Evolutionary conservation across 2,113 vertebrate genomes (phyloP).

Genomic region (Podarcis cretensis): DNA sequence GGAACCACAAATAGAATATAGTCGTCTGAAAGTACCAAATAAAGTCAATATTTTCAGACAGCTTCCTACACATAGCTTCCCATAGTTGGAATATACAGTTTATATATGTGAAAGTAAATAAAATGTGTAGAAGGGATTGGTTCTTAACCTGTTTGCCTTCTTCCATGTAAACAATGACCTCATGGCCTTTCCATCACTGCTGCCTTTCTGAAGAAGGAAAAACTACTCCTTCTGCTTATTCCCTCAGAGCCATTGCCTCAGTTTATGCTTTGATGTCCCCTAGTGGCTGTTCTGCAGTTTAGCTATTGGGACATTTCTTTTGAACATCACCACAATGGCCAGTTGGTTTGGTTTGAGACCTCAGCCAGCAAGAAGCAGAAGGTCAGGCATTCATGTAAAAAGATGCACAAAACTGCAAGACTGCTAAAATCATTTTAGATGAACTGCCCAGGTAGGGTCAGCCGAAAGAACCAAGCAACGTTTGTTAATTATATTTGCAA

Average conservation of each 20-base stretch:
- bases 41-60: too few species aligned
- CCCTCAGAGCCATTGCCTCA: background rate
- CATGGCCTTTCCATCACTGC: background rate
- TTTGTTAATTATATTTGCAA: too few species aligned
- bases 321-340: background rate
- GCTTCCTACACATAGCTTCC: too few species aligned
- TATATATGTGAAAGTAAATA: background rate
- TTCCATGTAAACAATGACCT: background rate
- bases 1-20: background rate
- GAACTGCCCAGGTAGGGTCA: background rate
- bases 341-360: background rate
- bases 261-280: slow-evolving; percentile 5
- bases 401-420: background rate
- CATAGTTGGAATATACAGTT: background rate
- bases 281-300: background rate
- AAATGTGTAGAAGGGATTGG: background rate
- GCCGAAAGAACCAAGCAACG: background rate
- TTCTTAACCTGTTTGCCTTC: background rate
- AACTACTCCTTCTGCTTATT: background rate
- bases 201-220: background rate
- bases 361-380: background rate
- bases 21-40: background rate
- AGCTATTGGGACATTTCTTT: background rate
- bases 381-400: too few species aligned
- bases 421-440: background rate